Evolutionary conservation across 2,888 invertebrate species (phyloP).

Genomic region (Terebella lapidaria): DNA sequence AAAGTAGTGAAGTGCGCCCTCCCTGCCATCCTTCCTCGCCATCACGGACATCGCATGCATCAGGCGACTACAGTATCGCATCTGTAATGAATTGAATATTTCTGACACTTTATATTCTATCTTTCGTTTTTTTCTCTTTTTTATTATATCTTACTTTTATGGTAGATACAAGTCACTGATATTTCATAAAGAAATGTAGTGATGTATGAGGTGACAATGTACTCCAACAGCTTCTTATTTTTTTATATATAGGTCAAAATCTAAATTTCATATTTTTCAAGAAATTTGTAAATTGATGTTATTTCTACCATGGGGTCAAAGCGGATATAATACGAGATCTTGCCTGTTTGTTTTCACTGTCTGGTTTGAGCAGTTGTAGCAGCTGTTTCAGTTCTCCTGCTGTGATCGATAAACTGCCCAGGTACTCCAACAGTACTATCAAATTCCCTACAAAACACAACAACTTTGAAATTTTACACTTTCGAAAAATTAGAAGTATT

Average conservation of each 20-base stretch:
- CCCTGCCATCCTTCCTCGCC: conserved; percentile 48
- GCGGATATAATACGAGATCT: no score
- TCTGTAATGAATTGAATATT: conserved; percentile 8
- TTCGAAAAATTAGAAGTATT: no score
- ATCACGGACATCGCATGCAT: conserved; percentile 54
- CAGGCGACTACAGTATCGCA: conserved; percentile 22
- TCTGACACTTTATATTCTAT: not conserved
- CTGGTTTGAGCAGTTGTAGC: conserved; percentile 53
- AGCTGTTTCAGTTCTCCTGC: conserved; percentile 61
- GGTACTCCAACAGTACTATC: conserved; percentile 59
- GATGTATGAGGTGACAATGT: not conserved
- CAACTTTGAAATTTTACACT: no score
- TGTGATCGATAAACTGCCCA: conserved; percentile 60
- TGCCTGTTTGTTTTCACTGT: conserved; percentile 50
- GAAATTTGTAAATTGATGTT: no score
- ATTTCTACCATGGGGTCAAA: no score
- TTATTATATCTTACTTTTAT: not conserved
- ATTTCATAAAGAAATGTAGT: not conserved
- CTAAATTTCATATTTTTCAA: no score
- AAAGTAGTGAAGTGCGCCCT: conserved; percentile 58
- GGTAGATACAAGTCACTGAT: no score
- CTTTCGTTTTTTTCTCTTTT: not conserved
- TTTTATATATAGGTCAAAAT: not conserved
- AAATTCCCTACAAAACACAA: conserved; percentile 57
- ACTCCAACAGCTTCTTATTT: not conserved